These are phyloP conservation scores for Heliconius congener DNA, from an alignment of 1,140 invertebrate species.

Conservation along the genomic window DNA sequence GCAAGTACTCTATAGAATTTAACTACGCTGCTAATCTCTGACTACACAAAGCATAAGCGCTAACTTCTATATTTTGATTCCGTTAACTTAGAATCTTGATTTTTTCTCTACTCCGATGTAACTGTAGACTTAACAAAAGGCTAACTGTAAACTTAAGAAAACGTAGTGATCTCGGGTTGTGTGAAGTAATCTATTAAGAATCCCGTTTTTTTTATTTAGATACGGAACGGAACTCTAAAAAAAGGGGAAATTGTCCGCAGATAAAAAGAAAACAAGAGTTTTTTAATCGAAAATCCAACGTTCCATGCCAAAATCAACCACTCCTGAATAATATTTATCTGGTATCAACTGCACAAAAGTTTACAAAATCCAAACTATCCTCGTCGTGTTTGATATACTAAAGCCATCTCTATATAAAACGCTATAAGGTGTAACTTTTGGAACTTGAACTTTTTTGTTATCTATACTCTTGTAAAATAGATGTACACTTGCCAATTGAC, in stretches of 20 bases:
- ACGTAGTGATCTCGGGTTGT: too few relatives aligned
- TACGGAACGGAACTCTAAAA: not conserved
- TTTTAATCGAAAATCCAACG: constrained; percentile 54
- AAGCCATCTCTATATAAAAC: constrained; percentile 36
- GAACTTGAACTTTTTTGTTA: constrained; percentile 39
- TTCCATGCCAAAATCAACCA: constrained; percentile 58
- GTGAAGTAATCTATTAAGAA: too few relatives aligned
- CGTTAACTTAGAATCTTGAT: too few relatives aligned
- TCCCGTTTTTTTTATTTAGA: too few relatives aligned
- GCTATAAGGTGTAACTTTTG: constrained; percentile 23
- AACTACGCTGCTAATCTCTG: too few relatives aligned
- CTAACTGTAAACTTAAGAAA: too few relatives aligned
- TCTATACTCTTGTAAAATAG: constrained; percentile 38
- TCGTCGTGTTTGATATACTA: constrained; percentile 21
- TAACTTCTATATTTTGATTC: too few relatives aligned
- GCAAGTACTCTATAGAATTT: too few relatives aligned
- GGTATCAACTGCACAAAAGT: constrained; percentile 55
- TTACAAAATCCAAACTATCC: constrained; percentile 38
- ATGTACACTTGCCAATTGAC: constrained; percentile 27
- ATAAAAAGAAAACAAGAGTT: constrained; percentile 23
- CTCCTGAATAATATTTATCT: constrained; percentile 66
- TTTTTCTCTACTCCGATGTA: not conserved
- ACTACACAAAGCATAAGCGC: too few relatives aligned
- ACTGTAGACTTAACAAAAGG: not conserved
- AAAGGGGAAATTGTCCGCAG: not conserved